phyloP scores from a whole-genome alignment of 2,888 invertebrate species.

The Rutpela maculata region DNA sequence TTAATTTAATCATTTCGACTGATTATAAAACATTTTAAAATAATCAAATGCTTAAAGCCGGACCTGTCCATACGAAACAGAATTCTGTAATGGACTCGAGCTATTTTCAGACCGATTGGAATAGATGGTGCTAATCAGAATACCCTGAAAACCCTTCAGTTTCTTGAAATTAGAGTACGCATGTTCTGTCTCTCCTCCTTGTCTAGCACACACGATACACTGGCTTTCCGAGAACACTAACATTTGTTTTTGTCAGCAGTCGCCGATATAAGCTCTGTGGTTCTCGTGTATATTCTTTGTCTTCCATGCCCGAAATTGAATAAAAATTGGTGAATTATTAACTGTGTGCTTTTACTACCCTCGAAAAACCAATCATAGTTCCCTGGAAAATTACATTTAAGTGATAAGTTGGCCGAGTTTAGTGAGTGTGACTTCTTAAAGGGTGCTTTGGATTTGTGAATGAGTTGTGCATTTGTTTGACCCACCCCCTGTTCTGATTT shows the following conservation, averaged over 20 bases:
- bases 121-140: constrained; percentile 1
- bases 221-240: constrained; percentile 60
- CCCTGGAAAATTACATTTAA: constrained; percentile 48
- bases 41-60: background rate
- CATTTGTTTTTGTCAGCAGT: constrained; percentile 67
- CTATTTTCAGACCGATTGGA: background rate
- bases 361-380: constrained; percentile 40
- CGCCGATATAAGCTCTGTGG: constrained; percentile 62
- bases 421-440: constrained; percentile 51
- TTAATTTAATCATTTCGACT: no score
- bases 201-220: constrained; percentile 43
- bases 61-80: background rate
- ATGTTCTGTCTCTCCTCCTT: constrained; percentile 44
- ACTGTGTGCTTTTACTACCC: constrained; percentile 30
- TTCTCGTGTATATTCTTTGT: constrained; percentile 65
- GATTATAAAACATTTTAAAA: background rate
- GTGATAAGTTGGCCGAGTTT: constrained; percentile 55
- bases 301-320: constrained; percentile 61
- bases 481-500: constrained; percentile 57
- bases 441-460: constrained; percentile 57
- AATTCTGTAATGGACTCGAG: background rate
- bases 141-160: background rate
- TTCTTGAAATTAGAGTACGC: constrained; percentile 42
- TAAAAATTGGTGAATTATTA: constrained; percentile 53
- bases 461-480: constrained; percentile 58